Evolutionary conservation across 2,797 vertebrate genomes (phyloP).

Genomic region (Lagorchestes hirsutus): DNA sequence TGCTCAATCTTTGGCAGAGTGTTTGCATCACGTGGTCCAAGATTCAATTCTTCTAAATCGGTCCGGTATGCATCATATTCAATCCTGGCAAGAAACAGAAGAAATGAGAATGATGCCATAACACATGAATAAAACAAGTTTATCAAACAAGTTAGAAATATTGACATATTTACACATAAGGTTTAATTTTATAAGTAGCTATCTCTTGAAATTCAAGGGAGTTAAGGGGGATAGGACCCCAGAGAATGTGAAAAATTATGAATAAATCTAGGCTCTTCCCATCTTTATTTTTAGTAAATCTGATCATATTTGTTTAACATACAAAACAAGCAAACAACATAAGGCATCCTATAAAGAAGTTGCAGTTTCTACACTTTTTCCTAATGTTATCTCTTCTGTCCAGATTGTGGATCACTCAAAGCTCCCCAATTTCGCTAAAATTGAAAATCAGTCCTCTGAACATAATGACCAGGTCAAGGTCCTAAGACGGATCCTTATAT

Average conservation of each 20-base stretch:
- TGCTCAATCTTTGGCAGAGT: constrained; percentile 97
- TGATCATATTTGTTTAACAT: not conserved
- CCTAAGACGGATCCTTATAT: not conserved
- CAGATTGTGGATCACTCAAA: constrained; percentile 28
- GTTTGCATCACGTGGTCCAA: constrained; percentile 95
- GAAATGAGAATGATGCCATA: not conserved
- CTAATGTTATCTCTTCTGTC: constrained; percentile 27
- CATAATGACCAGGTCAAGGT: not conserved
- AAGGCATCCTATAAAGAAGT: not conserved
- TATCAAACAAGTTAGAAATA: constrained; percentile 6
- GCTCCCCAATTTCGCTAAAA: constrained; percentile 20
- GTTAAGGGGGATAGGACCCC: not conserved
- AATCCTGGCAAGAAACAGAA: constrained; percentile 86
- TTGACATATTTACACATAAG: not conserved
- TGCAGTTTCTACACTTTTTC: not conserved
- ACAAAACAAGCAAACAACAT: not conserved
- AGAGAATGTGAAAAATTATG: not conserved
- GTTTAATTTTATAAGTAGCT: not conserved
- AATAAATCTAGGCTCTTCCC: not conserved
- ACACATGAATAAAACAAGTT: constrained; percentile 10
- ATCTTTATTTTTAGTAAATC: not conserved
- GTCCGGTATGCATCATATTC: constrained; percentile 99
- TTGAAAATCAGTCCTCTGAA: constrained; percentile 50
- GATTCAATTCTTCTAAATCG: constrained; percentile 96
- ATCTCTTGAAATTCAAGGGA: not conserved